These are phyloP conservation scores for Gyrodactylus salaris DNA, from an alignment of 1,140 invertebrate species.

Conservation along the genomic window DNA sequence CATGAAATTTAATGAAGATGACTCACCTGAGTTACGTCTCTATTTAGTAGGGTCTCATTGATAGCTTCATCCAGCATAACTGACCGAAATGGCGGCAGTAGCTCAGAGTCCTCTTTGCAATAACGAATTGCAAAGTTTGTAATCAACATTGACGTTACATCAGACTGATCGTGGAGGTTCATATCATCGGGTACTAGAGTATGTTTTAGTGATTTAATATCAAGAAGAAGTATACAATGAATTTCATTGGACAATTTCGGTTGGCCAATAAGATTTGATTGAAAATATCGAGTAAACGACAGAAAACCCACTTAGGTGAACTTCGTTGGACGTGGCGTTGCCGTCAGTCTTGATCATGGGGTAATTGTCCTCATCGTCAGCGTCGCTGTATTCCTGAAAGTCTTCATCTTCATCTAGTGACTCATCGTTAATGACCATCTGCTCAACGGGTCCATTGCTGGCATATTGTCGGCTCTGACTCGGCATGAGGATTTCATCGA, in stretches of 20 bases:
- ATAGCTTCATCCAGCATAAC: not conserved
- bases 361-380: not conserved
- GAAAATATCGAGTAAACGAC: no score
- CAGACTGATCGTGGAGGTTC: not conserved
- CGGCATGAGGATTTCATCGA: no score
- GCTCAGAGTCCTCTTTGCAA: not conserved
- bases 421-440: no score
- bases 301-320: not conserved
- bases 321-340: not conserved
- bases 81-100: not conserved
- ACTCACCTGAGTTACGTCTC: not conserved
- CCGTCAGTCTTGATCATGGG: not conserved
- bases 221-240: not conserved
- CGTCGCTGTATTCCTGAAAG: not conserved
- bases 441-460: no score
- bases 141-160: not conserved
- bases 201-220: not conserved
- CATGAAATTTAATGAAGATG: not conserved
- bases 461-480: no score
- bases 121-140: not conserved
- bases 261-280: no score
- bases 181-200: not conserved
- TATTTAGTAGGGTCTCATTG: not conserved
- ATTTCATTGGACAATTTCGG: no score
- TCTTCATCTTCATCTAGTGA: not conserved